Percentiles rank a stretch among this genome's conserved stretches.
These are phyloP conservation scores for Trachemys scripta DNA, from an alignment of 2,113 vertebrate species.

Conservation along the genomic window DNA sequence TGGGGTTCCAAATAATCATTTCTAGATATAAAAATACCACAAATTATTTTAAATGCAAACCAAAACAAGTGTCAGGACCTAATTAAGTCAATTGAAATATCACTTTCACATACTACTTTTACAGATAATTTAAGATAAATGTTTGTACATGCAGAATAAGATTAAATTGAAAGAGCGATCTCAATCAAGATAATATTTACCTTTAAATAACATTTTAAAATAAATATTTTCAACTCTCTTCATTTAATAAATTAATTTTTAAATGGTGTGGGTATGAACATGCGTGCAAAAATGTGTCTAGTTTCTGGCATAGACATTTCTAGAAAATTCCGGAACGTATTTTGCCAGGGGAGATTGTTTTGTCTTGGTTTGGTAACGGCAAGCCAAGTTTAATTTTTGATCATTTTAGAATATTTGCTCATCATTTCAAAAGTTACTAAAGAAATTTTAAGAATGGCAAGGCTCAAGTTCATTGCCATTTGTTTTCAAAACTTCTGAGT, in stretches of 20 bases:
- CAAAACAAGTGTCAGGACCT: conserved; percentile 24
- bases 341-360: conserved; percentile 28
- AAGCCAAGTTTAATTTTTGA: conserved; percentile 16
- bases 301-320: background rate
- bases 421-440: background rate
- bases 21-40: background rate
- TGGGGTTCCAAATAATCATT: conserved; percentile 5
- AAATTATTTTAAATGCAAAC: conserved; percentile 11
- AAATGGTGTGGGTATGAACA: too few relatives aligned
- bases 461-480: background rate
- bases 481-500: conserved; percentile 11
- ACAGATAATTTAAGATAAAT: conserved; percentile 63
- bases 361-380: conserved; percentile 24
- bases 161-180: conserved; percentile 19
- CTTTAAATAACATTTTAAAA: conserved; percentile 30
- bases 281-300: too few relatives aligned
- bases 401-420: background rate
- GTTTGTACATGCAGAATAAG: conserved; percentile 34
- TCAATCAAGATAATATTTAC: conserved; percentile 36
- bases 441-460: background rate
- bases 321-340: conserved; percentile 15
- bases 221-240: conserved; percentile 13
- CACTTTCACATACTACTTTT: background rate
- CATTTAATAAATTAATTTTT: background rate
- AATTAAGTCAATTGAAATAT: conserved; percentile 27